These are phyloP conservation scores for Eurypyga helias DNA, from an alignment of 2,113 vertebrate genomes.

Conservation along the genomic window DNA sequence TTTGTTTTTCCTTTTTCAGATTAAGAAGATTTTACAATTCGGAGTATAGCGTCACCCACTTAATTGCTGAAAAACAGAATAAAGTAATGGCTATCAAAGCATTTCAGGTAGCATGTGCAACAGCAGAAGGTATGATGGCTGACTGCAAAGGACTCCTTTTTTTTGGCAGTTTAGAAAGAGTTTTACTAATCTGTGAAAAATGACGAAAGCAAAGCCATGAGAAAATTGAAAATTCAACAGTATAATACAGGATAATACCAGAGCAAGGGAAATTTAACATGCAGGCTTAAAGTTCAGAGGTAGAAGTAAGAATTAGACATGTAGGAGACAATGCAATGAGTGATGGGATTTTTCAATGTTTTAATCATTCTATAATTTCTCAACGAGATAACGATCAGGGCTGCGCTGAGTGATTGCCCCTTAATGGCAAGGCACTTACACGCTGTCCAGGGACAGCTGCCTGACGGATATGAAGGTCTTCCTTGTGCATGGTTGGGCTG, in stretches of 20 bases:
- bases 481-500: background rate
- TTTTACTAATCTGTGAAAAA: background rate
- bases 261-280: background rate
- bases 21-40: background rate
- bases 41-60: background rate
- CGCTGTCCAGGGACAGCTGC: background rate
- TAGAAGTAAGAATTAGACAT: background rate
- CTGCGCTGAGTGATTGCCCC: conserved; percentile 13
- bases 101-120: background rate
- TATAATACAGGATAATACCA: background rate
- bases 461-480: conserved; percentile 32
- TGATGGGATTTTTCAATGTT: background rate
- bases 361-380: conserved; percentile 31
- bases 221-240: background rate
- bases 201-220: background rate
- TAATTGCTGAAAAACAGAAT: background rate
- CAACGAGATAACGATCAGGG: conserved; percentile 27
- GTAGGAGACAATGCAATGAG: background rate
- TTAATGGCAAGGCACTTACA: conserved; percentile 33
- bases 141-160: background rate
- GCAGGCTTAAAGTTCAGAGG: background rate
- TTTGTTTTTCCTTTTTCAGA: background rate
- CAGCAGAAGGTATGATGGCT: background rate
- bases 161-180: background rate
- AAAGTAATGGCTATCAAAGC: background rate